Evolutionary conservation across 2,113 vertebrate species (phyloP).

Genomic region (Excalfactoria chinensis): DNA sequence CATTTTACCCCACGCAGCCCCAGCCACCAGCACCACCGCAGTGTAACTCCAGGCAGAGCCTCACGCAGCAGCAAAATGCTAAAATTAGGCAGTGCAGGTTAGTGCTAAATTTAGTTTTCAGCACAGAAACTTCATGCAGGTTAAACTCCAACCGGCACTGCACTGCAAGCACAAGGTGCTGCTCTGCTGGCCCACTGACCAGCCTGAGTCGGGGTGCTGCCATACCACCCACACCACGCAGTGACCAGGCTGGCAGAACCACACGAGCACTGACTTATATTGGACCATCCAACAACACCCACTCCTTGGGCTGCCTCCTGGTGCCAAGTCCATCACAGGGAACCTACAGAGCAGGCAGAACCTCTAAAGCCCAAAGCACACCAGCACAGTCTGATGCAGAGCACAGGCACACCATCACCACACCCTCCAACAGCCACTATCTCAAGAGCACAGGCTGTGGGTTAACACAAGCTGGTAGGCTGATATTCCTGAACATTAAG

Average conservation of each 20-base stretch:
- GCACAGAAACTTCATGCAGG: not conserved
- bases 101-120: not conserved
- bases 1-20: not conserved
- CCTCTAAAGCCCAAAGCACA: not conserved
- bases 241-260: not conserved
- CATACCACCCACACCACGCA: not conserved
- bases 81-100: not conserved
- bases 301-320: not conserved
- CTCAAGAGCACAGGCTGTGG: not conserved
- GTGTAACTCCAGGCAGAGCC: not conserved
- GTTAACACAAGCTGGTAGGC: not conserved
- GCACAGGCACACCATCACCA: accelerated
- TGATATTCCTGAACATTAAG: not conserved
- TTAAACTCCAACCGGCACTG: not conserved
- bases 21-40: accelerated
- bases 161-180: accelerated
- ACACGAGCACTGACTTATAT: accelerated
- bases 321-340: not conserved
- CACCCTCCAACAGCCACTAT: not conserved
- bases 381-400: accelerated
- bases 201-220: too few species aligned
- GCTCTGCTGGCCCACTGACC: too few species aligned
- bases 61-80: not conserved
- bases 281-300: not conserved
- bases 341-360: not conserved